These are phyloP conservation scores for Copsychus sechellarum DNA, from an alignment of 2,113 vertebrate genomes.

Conservation along the genomic window DNA sequence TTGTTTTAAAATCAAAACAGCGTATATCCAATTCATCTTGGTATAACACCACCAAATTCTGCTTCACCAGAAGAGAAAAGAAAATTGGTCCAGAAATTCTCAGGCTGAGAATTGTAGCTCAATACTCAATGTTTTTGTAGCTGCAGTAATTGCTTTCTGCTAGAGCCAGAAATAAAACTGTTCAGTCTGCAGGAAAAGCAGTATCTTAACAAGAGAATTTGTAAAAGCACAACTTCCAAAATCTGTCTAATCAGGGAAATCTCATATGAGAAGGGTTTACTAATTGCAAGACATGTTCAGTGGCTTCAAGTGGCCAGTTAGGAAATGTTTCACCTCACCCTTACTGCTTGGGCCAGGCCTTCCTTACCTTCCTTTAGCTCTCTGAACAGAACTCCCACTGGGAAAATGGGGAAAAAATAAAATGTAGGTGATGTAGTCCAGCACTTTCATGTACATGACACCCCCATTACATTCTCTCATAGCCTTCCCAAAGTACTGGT, in stretches of 20 bases:
- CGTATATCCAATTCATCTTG: background rate
- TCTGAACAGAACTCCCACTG: background rate
- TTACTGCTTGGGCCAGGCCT: background rate
- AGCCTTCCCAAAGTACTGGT: background rate
- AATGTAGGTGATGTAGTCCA: background rate
- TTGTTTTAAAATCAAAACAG: background rate
- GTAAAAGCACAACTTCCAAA: background rate
- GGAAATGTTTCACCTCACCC: background rate
- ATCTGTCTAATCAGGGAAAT: background rate
- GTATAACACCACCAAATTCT: background rate
- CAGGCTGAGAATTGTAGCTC: background rate
- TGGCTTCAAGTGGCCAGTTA: background rate
- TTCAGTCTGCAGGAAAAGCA: slow-evolving; percentile 26
- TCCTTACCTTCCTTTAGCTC: background rate
- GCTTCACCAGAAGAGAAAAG: background rate
- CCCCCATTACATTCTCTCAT: background rate
- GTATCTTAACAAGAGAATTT: background rate
- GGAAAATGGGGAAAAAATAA: background rate
- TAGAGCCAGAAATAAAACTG: slow-evolving; percentile 45
- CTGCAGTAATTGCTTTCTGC: slow-evolving; percentile 36
- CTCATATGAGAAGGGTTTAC: background rate
- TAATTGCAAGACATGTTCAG: background rate
- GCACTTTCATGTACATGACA: no score
- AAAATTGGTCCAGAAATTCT: background rate
- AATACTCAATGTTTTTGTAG: slow-evolving; percentile 29